Conservation (phyloP, 1,140 invertebrate genomes). For the Batillaria attramentaria region DNA sequence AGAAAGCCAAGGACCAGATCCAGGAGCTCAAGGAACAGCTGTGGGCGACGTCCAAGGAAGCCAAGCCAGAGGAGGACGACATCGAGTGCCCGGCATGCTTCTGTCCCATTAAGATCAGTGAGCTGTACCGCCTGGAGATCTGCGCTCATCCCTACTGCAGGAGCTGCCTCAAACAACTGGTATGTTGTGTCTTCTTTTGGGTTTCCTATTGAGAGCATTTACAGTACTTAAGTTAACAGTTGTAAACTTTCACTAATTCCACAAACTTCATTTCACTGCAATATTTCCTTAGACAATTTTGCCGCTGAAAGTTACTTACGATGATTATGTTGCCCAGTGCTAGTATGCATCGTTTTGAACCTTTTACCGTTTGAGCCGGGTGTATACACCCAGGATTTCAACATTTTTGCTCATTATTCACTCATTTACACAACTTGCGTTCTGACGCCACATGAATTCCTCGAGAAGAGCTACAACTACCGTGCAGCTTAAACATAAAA, state of each 20-base stretch:
- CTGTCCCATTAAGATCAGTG: conserved; percentile 46
- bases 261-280: no score
- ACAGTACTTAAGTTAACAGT: not conserved
- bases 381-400: no score
- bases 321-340: no score
- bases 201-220: not conserved
- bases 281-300: no score
- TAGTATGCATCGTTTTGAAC: no score
- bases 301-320: no score
- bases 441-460: no score
- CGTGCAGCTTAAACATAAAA: no score
- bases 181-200: conserved; percentile 4
- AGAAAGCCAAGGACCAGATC: conserved; percentile 26
- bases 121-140: conserved; percentile 54
- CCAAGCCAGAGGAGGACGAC: not conserved
- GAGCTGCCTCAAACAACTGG: conserved; percentile 50
- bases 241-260: not conserved
- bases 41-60: not conserved
- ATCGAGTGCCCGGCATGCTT: conserved; percentile 62
- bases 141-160: conserved; percentile 65
- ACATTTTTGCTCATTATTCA: no score
- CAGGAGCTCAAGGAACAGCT: not conserved
- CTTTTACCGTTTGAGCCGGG: no score
- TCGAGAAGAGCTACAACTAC: no score
- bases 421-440: no score